Evolutionary conservation across 2,797 vertebrate genomes (phyloP).

Genomic region (Crocodylus rhombifer): DNA sequence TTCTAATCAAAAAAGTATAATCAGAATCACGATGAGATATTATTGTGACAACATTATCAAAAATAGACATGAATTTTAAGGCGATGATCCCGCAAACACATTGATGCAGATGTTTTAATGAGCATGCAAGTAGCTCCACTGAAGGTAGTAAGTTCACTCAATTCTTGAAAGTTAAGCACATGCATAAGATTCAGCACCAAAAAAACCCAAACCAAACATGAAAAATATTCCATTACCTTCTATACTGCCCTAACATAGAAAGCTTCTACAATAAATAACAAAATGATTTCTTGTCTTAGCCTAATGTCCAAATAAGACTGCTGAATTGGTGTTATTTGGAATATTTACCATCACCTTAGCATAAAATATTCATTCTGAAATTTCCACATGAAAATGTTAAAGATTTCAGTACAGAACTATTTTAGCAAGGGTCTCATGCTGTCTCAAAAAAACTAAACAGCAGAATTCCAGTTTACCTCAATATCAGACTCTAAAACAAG

Average conservation of each 20-base stretch:
- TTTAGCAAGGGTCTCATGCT: neutral
- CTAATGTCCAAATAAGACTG: neutral
- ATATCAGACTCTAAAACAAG: constrained; percentile 10
- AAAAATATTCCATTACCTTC: neutral
- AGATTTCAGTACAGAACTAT: neutral
- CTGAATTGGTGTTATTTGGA: neutral
- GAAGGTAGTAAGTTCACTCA: neutral
- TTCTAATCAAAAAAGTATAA: neutral
- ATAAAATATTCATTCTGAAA: neutral
- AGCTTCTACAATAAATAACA: neutral
- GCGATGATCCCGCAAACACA: constrained; percentile 26
- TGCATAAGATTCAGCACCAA: constrained; percentile 22
- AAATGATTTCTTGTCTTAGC: neutral
- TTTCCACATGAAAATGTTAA: neutral
- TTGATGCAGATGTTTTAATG: constrained; percentile 15
- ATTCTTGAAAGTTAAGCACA: neutral
- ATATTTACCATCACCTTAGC: neutral
- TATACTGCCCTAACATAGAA: neutral
- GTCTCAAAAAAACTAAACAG: neutral
- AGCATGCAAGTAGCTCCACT: neutral
- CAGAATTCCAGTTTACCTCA: constrained; percentile 33
- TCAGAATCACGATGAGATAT: rapidly evolving
- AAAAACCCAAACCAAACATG: neutral
- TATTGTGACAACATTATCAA: neutral
- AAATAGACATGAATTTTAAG: constrained; percentile 34